Evolutionary conservation across 2,797 vertebrate genomes (phyloP).

Genomic region (Podarcis siculus): DNA sequence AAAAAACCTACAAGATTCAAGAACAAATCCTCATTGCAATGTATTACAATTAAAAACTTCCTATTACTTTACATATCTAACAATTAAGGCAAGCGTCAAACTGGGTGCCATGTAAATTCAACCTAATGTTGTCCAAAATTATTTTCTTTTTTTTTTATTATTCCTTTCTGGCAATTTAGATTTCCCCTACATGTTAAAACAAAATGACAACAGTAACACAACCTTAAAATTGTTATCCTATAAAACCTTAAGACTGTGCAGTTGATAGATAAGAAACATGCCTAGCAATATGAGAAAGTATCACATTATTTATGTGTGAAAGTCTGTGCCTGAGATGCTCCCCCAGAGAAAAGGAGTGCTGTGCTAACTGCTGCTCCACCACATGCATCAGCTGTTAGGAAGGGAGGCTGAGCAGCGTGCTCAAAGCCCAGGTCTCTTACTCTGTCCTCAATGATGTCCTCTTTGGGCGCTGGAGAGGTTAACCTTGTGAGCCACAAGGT

Average conservation of each 20-base stretch:
- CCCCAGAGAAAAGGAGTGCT: too few species aligned
- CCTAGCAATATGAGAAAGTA: background rate
- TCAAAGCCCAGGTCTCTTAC: too few species aligned
- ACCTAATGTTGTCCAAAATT: slow-evolving; percentile 5
- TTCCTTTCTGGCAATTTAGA: background rate
- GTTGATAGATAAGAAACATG: background rate
- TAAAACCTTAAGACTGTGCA: background rate
- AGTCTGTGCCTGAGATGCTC: too few species aligned
- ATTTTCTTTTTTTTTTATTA: background rate
- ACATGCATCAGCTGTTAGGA: too few species aligned
- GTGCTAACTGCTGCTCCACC: too few species aligned
- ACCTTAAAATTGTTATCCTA: background rate
- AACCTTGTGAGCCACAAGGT: too few species aligned
- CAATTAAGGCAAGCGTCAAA: slow-evolving; percentile 4
- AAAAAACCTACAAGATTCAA: background rate
- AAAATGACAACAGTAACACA: background rate
- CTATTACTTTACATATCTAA: too few species aligned
- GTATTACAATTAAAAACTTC: background rate
- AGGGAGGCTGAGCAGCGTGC: too few species aligned
- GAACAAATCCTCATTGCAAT: background rate
- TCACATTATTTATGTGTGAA: background rate
- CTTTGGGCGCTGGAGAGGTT: too few species aligned
- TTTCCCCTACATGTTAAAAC: background rate
- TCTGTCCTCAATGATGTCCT: background rate
- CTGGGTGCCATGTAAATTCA: background rate